Conservation (phyloP, 2,888 invertebrate genomes). For the Xestia ashworthii region DNA sequence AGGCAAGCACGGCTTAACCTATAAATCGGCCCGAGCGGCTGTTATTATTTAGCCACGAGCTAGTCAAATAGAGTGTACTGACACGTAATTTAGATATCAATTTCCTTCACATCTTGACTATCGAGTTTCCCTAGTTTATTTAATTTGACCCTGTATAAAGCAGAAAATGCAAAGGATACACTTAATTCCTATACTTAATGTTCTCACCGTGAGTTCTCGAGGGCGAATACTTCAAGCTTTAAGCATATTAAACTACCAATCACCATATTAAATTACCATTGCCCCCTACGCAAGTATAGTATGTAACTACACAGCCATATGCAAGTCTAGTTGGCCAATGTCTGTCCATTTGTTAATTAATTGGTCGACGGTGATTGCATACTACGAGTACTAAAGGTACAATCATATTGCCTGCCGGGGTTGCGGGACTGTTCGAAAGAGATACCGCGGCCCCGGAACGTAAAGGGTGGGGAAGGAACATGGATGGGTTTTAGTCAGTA, state of each 20-base stretch:
- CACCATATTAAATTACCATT: background rate
- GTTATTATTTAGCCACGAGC: too few relatives aligned
- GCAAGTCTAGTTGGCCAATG: constrained; percentile 6
- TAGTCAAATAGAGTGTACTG: background rate
- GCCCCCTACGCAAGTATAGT: background rate
- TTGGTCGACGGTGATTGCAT: constrained; percentile 33
- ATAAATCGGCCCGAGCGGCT: too few relatives aligned
- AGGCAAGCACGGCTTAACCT: too few relatives aligned
- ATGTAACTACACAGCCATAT: background rate
- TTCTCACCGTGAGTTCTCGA: background rate
- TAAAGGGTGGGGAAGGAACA: too few relatives aligned
- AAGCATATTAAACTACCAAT: background rate
- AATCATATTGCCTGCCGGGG: too few relatives aligned
- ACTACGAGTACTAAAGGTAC: background rate
- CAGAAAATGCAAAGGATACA: background rate
- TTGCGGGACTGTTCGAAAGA: too few relatives aligned
- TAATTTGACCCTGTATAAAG: background rate
- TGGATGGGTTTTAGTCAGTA: too few relatives aligned
- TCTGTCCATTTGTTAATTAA: constrained; percentile 52
- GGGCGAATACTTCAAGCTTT: background rate
- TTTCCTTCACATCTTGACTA: background rate
- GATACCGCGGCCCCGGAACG: too few relatives aligned
- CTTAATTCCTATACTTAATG: background rate
- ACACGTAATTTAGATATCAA: background rate
- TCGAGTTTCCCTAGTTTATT: background rate